phyloP scores from a whole-genome alignment of 2,888 invertebrate species.

The Laspeyria flexula region DNA sequence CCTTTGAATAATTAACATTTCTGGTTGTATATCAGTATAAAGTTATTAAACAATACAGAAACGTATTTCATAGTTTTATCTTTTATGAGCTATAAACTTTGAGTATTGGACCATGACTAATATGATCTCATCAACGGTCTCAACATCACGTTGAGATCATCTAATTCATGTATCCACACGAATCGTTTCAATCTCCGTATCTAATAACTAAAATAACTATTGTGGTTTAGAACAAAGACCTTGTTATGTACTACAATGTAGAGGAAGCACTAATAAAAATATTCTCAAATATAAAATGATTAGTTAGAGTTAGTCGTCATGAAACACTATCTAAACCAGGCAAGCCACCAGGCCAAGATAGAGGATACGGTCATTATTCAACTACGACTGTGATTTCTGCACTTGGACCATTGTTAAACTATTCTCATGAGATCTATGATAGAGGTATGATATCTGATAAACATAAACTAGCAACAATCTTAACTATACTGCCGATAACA shows the following conservation, averaged over 20 bases:
- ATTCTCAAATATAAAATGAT: conserved; percentile 7
- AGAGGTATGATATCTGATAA: conserved; percentile 15
- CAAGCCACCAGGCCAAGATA: conserved; percentile 31
- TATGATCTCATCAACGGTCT: conserved; percentile 7
- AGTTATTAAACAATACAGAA: background rate
- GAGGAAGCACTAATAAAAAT: conserved; percentile 10
- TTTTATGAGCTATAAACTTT: conserved; percentile 3
- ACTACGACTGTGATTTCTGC: conserved; percentile 46
- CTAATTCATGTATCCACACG: conserved; percentile 12
- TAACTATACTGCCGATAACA: conserved; percentile 6
- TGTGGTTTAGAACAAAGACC: background rate
- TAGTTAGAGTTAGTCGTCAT: conserved; percentile 14
- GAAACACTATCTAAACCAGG: conserved; percentile 16
- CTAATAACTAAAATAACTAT: background rate
- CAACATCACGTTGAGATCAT: conserved; percentile 15
- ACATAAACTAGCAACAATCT: conserved; percentile 9
- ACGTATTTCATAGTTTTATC: background rate
- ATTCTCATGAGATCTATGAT: conserved; percentile 52
- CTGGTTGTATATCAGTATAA: background rate
- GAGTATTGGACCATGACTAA: conserved; percentile 5
- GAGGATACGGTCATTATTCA: conserved; percentile 74
- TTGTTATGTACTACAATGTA: background rate
- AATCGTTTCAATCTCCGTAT: background rate
- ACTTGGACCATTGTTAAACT: conserved; percentile 61
- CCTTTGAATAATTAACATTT: background rate